Evolutionary conservation across 2,113 vertebrate species (phyloP).

Genomic region (Rhinolophus sinicus): DNA sequence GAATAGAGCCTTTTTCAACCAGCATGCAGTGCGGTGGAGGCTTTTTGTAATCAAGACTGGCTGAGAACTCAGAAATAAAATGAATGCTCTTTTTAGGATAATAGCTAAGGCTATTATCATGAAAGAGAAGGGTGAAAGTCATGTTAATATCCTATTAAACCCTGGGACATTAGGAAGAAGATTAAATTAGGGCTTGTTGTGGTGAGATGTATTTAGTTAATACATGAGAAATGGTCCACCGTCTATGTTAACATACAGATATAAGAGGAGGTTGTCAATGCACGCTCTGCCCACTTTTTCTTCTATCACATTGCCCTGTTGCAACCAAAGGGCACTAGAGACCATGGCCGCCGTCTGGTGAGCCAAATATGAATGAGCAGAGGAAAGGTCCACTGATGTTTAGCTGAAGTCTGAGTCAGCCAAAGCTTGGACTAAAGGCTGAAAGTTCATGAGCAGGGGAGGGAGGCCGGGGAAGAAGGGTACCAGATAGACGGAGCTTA

Average conservation of each 20-base stretch:
- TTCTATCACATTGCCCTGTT: not conserved
- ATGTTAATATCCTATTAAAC: conserved; percentile 37
- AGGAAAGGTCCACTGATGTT: not conserved
- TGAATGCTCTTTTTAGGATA: not conserved
- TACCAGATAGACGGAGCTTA: not conserved
- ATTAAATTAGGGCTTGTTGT: conserved; percentile 23
- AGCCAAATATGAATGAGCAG: not conserved
- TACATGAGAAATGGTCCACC: not conserved
- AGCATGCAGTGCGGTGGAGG: not conserved
- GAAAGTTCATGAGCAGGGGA: not conserved
- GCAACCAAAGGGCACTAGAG: not conserved
- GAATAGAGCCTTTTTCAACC: not conserved
- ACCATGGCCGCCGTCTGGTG: too few species aligned
- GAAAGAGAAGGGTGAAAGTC: conserved; percentile 6
- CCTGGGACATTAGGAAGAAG: not conserved
- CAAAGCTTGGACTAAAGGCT: not conserved
- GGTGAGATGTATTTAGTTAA: not conserved
- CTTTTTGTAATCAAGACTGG: not conserved
- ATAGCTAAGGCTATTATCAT: conserved; percentile 39
- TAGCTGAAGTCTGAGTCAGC: not conserved
- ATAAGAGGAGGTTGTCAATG: not conserved
- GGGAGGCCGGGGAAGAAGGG: not conserved
- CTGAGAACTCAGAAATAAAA: not conserved
- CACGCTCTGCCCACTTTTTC: not conserved
- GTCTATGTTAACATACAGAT: not conserved